Percentiles rank a stretch among this genome's conserved stretches.
These are phyloP conservation scores for Prionace glauca DNA, from an alignment of 2,797 vertebrate genomes.

Conservation along the genomic window DNA sequence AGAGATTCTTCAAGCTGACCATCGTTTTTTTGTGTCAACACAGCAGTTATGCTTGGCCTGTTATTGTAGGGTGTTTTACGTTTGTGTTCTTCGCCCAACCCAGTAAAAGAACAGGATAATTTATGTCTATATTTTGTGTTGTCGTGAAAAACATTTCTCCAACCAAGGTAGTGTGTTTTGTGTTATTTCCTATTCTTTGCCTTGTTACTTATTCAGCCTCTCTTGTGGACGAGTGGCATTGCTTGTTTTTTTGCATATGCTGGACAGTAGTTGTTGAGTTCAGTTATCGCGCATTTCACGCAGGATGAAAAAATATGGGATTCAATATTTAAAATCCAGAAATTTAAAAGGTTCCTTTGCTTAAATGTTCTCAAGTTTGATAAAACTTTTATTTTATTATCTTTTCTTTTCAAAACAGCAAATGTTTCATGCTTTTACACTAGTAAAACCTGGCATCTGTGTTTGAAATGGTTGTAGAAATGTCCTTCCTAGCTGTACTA, in stretches of 20 bases:
- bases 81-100: background rate
- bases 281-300: background rate
- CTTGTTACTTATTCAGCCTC: background rate
- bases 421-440: background rate
- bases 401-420: background rate
- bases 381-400: slow-evolving; percentile 21
- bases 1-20: background rate
- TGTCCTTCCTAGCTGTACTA: background rate
- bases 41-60: background rate
- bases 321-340: background rate
- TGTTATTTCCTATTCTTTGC: background rate
- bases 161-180: background rate
- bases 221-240: background rate
- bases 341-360: slow-evolving; percentile 4
- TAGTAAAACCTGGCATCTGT: background rate
- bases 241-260: background rate
- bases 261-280: background rate
- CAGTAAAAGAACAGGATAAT: no score
- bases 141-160: background rate
- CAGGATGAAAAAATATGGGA: background rate
- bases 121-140: background rate
- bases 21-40: background rate
- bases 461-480: background rate
- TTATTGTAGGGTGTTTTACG: background rate
- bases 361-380: background rate